phyloP scores from a whole-genome alignment of 2,113 vertebrate genomes.

The Pelecanus crispus region DNA sequence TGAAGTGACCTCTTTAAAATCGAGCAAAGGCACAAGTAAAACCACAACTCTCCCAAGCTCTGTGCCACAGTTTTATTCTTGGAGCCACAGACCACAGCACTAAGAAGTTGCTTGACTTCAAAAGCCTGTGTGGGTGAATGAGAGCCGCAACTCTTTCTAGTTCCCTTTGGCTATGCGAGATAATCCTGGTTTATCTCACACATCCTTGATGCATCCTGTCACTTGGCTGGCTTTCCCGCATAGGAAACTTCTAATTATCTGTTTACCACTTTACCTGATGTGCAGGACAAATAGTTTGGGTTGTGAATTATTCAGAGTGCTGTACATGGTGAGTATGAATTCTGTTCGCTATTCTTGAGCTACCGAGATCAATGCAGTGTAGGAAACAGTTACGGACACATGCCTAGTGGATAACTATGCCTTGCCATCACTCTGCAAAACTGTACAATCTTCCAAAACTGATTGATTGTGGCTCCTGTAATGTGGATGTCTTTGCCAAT shows the following conservation, averaged over 20 bases:
- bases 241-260: background rate
- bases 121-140: background rate
- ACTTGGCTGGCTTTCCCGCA: background rate
- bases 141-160: background rate
- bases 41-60: background rate
- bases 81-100: background rate
- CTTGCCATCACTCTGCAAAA: background rate
- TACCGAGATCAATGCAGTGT: background rate
- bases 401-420: background rate
- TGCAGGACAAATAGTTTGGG: background rate
- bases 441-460: background rate
- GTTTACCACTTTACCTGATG: background rate
- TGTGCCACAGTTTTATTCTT: background rate
- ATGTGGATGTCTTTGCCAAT: background rate
- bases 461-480: background rate
- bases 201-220: background rate
- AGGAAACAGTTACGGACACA: background rate
- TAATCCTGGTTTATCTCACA: background rate
- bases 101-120: background rate
- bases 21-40: background rate
- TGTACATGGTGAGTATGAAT: background rate
- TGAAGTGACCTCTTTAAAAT: background rate
- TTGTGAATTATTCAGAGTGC: background rate
- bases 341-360: background rate
- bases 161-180: background rate